phyloP scores from a whole-genome alignment of 2,113 vertebrate species.

The Castor canadensis region DNA sequence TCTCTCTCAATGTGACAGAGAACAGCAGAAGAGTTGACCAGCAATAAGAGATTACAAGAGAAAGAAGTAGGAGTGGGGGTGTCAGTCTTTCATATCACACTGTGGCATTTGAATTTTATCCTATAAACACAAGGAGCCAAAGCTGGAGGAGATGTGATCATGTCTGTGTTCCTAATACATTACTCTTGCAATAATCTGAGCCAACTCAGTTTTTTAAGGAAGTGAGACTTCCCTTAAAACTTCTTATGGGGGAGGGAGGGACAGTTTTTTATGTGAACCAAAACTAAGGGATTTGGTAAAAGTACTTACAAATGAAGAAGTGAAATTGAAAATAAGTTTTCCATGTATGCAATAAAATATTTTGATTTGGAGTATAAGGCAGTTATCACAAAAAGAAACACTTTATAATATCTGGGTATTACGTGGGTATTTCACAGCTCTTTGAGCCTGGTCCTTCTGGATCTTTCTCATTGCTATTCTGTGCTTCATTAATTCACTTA shows the following conservation, averaged over 20 bases:
- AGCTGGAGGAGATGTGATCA: neutral
- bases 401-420: neutral
- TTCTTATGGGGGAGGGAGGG: neutral
- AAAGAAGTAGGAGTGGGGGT: neutral
- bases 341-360: neutral
- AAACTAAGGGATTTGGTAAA: slow-evolving; percentile 7
- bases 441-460: neutral
- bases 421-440: neutral
- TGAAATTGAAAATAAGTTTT: slow-evolving; percentile 2
- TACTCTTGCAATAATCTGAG: neutral
- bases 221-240: slow-evolving; percentile 11
- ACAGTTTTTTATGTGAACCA: neutral
- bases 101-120: neutral
- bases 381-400: neutral
- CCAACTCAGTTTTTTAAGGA: slow-evolving; percentile 40
- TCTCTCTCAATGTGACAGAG: neutral
- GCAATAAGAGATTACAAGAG: neutral
- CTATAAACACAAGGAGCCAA: neutral
- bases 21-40: neutral
- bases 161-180: neutral
- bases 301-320: neutral
- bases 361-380: neutral
- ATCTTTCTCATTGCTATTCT: neutral
- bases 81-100: neutral
- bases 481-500: neutral